phyloP scores from a whole-genome alignment of 1,140 invertebrate genomes.

The Dreissena rostriformis region DNA sequence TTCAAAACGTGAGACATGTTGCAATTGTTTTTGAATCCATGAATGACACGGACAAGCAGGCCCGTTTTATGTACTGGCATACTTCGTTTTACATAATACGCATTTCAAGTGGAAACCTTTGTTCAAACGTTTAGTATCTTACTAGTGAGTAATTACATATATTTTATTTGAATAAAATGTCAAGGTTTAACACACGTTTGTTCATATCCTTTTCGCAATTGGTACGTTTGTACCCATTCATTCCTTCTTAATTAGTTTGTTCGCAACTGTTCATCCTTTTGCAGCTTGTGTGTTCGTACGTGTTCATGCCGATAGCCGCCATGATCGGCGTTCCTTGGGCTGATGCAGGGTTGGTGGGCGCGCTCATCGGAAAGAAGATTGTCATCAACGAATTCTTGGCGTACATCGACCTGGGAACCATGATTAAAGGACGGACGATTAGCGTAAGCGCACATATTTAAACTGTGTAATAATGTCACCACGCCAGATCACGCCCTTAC shows the following conservation, averaged over 20 bases:
- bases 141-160: too few relatives aligned
- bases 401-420: constrained; percentile 69
- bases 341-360: constrained; percentile 75
- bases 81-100: too few relatives aligned
- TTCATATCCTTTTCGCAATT: too few relatives aligned
- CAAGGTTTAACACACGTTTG: too few relatives aligned
- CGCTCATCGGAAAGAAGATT: constrained; percentile 79
- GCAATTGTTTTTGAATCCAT: too few relatives aligned
- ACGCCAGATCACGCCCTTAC: too few relatives aligned
- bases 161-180: too few relatives aligned
- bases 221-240: not conserved
- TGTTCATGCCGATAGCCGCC: constrained; percentile 79
- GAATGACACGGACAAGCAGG: too few relatives aligned
- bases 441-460: constrained; percentile 32
- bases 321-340: constrained; percentile 77
- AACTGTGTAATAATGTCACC: not conserved
- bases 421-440: constrained; percentile 64
- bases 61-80: too few relatives aligned
- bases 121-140: too few relatives aligned
- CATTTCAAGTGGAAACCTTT: too few relatives aligned
- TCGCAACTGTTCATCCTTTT: constrained; percentile 78
- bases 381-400: constrained; percentile 81
- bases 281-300: constrained; percentile 78
- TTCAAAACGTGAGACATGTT: too few relatives aligned
- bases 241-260: constrained; percentile 72